Conservation (phyloP, 2,888 invertebrate genomes). For the Cosmopolites sordidus region DNA sequence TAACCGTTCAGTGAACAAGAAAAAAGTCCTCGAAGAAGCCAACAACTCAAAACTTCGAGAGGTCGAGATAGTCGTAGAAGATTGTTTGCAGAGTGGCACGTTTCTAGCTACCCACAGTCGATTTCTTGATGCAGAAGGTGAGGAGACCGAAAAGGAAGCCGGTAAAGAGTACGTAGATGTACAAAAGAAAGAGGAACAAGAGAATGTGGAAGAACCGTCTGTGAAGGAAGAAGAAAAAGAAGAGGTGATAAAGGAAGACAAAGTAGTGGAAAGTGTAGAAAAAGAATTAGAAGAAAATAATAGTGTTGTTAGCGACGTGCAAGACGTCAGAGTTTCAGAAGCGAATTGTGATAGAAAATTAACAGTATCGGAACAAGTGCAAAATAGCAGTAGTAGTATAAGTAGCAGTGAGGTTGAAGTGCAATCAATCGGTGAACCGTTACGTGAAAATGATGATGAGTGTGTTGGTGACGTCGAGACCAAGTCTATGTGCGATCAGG, state of each 20-base stretch:
- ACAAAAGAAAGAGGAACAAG: conserved; percentile 16
- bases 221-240: conserved; percentile 15
- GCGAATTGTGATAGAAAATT: conserved; percentile 16
- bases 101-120: conserved; percentile 6
- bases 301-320: neutral
- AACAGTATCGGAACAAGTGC: conserved; percentile 12
- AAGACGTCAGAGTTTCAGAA: conserved; percentile 1
- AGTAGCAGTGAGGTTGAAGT: conserved; percentile 16
- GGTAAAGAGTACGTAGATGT: conserved; percentile 6
- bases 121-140: conserved; percentile 14
- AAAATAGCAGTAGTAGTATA: conserved; percentile 19
- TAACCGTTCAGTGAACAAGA: conserved; percentile 42
- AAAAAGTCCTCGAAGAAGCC: conserved; percentile 48
- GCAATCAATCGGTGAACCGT: conserved; percentile 13
- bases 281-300: conserved; percentile 10
- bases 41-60: conserved; percentile 49
- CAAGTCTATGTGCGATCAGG: conserved; percentile 15
- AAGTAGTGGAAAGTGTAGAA: conserved; percentile 12
- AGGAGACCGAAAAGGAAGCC: conserved; percentile 3
- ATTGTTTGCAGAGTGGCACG: conserved; percentile 42
- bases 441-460: conserved; percentile 9
- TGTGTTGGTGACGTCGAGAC: conserved; percentile 9
- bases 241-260: conserved; percentile 2
- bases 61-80: conserved; percentile 46
- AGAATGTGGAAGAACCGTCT: conserved; percentile 12